Base-by-base conservation (phyloP, 2,113 vertebrate genomes). In the Elgaria multicarinata region DNA sequence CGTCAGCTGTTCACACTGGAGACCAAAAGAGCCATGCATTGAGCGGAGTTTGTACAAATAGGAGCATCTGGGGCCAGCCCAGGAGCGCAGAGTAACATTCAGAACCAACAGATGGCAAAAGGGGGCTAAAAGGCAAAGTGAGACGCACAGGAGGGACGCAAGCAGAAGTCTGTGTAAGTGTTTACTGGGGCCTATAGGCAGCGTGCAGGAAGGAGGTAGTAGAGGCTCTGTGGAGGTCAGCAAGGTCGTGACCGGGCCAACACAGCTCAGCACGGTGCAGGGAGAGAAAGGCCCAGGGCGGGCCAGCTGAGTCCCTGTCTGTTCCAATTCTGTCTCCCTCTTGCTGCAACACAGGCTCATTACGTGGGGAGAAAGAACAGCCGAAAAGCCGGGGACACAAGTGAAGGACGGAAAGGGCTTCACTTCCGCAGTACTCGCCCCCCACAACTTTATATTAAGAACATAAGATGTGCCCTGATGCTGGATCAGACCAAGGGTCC, bases 91-190 rank as follows among this genome's bases (percentile, higher is more conserved):
- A 39, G 44, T 53, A 36, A 78, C 55, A 84, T 89, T 84, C n/a
- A 69, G 74, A 78, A 33, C 64, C 82, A 67, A 78, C 82, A 58
- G 62, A 85, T 26, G 82, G 88, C 74, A 85, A 85, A 69, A 42
- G 44, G 87, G 36, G 44, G 62, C 77, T 9, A 53, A 33, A 53
- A 50, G 44, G 62, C 83, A 44, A 83, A 89, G 85, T 2, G 4
- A 83, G 71, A 62, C 12, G 4, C 12, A 22, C n/a, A n/a, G n/a
- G 69, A 74, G 53, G 58, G 77, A 3, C 39, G 44, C 28, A 31
- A 53, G 75, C 18, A 64, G 71, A 24, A 64, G 53, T 50, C 42
- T n/a, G 55, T 14, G 4, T 16, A 76, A 66, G 77, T 74, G 36
- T 62, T 82, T 64, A 42, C 53, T 62, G 31, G 2, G 1, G 53